Evolutionary conservation across 2,888 invertebrate genomes (phyloP), one percentile per base, ranked within the genome.

Genomic region (Trypoxylon attenuatum): DNA sequence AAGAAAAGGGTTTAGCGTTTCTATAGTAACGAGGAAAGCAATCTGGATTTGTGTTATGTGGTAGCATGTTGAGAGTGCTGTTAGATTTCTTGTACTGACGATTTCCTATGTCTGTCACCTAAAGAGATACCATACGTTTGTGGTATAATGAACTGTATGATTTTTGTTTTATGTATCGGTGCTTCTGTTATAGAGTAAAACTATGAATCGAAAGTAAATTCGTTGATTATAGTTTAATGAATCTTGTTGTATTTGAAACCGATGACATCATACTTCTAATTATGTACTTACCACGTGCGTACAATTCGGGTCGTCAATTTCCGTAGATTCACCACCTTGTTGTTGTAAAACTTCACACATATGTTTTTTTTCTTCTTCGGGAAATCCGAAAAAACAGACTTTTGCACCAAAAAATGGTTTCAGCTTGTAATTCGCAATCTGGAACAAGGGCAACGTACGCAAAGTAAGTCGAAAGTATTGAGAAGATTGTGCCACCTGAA

Each of bases 351-450:
- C 92, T 84, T 97, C 96, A 65, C 93, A 92, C 97, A 98, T 97
- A 85, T 97, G 96, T 82, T 92, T 92, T 83, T 94, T 93, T 87
- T 98, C 98, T 79, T 96, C 96, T 63, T 92, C 92, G 1, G 94
- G 92, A 88, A 98, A 98, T 4, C 97, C 97, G 81, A 94, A 90
- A 87, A 98, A 97, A 87, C 94, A 94, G 46, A 98, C 92, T 80
- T 92, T 91, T 58, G 95, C 93, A 22, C 96, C 96, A 85, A 94
- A 93, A 86, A 98, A 97, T 57, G 96, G 95, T 87, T 94, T 95
- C 73, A 97, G 86, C 82, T 93, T 94, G 88, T 94, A 92, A 27
- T 70, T 74, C 23, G 80, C 65, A 29, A 84, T 83, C 86, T 87
- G 64, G 2, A 71, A 41, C 29, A 65, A 52, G n/a, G n/a, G n/a